These are phyloP conservation scores for Formica exsecta DNA, from an alignment of 1,140 invertebrate genomes.

Conservation along the genomic window DNA sequence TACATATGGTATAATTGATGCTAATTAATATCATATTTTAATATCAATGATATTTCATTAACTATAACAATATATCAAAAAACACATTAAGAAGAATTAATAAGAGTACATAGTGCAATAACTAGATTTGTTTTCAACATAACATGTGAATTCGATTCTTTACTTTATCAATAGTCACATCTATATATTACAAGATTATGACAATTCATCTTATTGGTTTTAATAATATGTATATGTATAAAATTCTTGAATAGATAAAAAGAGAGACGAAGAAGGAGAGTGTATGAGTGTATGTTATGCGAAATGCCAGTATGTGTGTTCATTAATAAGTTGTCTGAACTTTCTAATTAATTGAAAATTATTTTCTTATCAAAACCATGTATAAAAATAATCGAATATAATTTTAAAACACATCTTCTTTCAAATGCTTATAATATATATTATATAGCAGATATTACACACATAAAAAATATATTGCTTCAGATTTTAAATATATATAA, in stretches of 20 bases:
- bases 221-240: constrained; percentile 36
- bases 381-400: background rate
- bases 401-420: constrained; percentile 10
- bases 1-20: constrained; percentile 12
- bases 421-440: background rate
- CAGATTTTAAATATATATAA: constrained; percentile 27
- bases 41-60: constrained; percentile 14
- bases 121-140: constrained; percentile 9
- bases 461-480: background rate
- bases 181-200: constrained; percentile 4
- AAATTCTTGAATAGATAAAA: constrained; percentile 18
- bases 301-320: constrained; percentile 70
- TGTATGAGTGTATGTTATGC: background rate
- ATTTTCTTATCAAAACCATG: constrained; percentile 63
- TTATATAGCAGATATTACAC: background rate
- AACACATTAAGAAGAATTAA: background rate
- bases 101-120: constrained; percentile 33
- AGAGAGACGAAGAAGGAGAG: no score
- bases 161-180: background rate
- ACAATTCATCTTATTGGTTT: constrained; percentile 2
- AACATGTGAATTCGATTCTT: constrained; percentile 6
- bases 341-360: constrained; percentile 51
- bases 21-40: constrained; percentile 18
- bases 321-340: constrained; percentile 61
- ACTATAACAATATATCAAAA: background rate